Conservation (phyloP, 2,797 vertebrate species). For the Danio choprae region DNA sequence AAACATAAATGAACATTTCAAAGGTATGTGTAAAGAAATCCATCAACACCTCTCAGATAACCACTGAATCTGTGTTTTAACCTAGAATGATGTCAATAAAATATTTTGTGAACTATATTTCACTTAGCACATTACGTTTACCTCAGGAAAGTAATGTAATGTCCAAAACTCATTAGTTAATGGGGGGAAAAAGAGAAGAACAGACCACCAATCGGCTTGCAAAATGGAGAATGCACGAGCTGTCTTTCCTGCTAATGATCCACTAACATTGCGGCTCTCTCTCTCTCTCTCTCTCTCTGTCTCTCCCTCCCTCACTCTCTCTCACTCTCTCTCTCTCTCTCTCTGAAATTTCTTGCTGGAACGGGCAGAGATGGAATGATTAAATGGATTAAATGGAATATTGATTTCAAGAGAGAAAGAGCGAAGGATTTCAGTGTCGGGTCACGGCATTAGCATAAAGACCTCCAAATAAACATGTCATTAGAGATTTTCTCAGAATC, state of each 20-base stretch:
- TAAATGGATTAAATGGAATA: constrained; percentile 34
- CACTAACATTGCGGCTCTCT: background rate
- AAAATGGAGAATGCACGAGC: constrained; percentile 75
- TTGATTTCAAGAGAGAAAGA: constrained; percentile 32
- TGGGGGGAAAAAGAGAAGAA: no score
- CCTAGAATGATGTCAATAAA: no score
- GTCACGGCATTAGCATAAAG: constrained; percentile 26
- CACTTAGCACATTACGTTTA: no score
- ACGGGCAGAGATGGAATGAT: constrained; percentile 11
- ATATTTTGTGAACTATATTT: no score
- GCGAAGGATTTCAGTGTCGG: constrained; percentile 6
- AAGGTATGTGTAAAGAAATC: no score
- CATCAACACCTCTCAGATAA: no score
- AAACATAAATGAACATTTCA: no score
- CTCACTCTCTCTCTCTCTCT: background rate
- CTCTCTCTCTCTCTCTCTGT: no score
- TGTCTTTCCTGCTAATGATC: background rate
- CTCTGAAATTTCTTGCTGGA: constrained; percentile 14
- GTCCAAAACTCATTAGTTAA: no score
- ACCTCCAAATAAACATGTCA: constrained; percentile 38
- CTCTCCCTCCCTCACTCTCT: background rate
- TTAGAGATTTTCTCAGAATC: constrained; percentile 23
- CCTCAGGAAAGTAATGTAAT: no score
- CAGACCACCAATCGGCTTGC: constrained; percentile 89
- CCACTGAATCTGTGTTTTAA: no score